Evolutionary conservation across 2,888 invertebrate species (phyloP).

Genomic region (Tetragonisca angustula): DNA sequence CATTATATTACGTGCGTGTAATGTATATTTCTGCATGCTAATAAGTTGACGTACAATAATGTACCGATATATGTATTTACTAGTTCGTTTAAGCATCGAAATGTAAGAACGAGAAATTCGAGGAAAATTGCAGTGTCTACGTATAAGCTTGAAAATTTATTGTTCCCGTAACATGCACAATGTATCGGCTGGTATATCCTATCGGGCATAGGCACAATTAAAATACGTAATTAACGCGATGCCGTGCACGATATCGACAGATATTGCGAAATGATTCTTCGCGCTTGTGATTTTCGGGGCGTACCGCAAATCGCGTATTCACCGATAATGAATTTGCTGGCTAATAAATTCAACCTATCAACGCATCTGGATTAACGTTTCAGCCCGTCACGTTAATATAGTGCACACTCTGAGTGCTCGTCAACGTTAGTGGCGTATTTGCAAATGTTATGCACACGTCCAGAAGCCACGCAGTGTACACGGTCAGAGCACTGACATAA

Average conservation of each 20-base stretch:
- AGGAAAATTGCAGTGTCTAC: neutral
- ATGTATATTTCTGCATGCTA: too few relatives aligned
- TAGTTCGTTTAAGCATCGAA: neutral
- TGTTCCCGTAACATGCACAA: neutral
- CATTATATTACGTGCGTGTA: too few relatives aligned
- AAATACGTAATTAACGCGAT: slow-evolving; percentile 7
- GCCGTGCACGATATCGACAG: slow-evolving; percentile 15
- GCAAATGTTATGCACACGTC: slow-evolving; percentile 58
- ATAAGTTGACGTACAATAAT: too few relatives aligned
- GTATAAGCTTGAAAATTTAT: neutral
- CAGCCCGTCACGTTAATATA: slow-evolving; percentile 51
- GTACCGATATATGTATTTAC: too few relatives aligned
- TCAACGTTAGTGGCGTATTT: slow-evolving; percentile 51
- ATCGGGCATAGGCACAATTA: neutral
- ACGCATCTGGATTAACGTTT: slow-evolving; percentile 56
- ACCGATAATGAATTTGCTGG: slow-evolving; percentile 53
- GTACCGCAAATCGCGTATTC: slow-evolving; percentile 27
- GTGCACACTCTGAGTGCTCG: slow-evolving; percentile 43
- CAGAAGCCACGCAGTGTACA: slow-evolving; percentile 43
- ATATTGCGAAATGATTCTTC: slow-evolving; percentile 25
- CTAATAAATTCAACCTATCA: slow-evolving; percentile 58
- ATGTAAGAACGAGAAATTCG: neutral
- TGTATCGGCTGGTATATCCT: neutral
- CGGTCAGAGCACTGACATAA: slow-evolving; percentile 46
- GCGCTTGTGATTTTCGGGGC: slow-evolving; percentile 33